These are phyloP conservation scores for Congeria kusceri DNA, from an alignment of 2,888 invertebrate species.

Conservation along the genomic window DNA sequence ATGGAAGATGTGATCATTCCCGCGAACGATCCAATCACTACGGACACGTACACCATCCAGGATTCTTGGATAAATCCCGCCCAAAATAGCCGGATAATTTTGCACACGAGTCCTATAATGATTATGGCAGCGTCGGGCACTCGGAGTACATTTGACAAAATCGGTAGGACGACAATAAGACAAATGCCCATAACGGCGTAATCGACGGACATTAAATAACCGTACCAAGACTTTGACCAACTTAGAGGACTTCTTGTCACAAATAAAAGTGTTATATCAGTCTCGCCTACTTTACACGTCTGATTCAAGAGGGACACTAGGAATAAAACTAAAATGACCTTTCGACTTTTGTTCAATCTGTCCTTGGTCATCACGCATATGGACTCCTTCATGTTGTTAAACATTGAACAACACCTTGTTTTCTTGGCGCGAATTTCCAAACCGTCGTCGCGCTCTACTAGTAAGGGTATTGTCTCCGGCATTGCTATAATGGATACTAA, in stretches of 20 bases:
- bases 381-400: conserved; percentile 74
- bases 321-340: conserved; percentile 76
- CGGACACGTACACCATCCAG: conserved; percentile 82
- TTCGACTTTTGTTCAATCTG: conserved; percentile 66
- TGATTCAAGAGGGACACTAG: conserved; percentile 77
- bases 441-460: conserved; percentile 41
- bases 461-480: conserved; percentile 71
- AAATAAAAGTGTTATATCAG: conserved; percentile 83
- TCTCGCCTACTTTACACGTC: conserved; percentile 83
- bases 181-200: conserved; percentile 84
- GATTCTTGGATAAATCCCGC: conserved; percentile 76
- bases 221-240: conserved; percentile 83
- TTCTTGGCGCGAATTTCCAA: conserved; percentile 23
- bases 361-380: conserved; percentile 72
- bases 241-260: conserved; percentile 80
- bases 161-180: conserved; percentile 81
- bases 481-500: conserved; percentile 75
- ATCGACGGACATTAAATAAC: conserved; percentile 83
- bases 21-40: conserved; percentile 80
- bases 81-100: conserved; percentile 78
- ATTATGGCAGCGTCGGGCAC: conserved; percentile 80
- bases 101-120: conserved; percentile 80
- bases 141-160: conserved; percentile 76
- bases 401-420: conserved; percentile 50
- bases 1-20: conserved; percentile 81